Conservation (phyloP, 1,140 invertebrate genomes). For the Megathymus violae region DNA sequence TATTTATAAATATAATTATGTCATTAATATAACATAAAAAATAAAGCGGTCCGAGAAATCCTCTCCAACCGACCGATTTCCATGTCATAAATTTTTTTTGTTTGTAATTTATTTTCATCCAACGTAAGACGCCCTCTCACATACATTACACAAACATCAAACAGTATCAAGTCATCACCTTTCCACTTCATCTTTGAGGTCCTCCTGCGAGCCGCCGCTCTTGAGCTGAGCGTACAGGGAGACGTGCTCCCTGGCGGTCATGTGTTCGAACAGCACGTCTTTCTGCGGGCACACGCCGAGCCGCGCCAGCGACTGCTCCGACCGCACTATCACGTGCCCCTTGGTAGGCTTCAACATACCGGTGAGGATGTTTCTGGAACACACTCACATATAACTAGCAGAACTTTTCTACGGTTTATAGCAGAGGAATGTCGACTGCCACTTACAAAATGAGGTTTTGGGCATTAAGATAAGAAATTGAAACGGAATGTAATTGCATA, state of each 20-base stretch:
- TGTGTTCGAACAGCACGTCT: conserved; percentile 91
- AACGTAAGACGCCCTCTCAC: too few species aligned
- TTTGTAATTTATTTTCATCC: too few species aligned
- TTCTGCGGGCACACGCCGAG: conserved; percentile 93
- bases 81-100: too few species aligned
- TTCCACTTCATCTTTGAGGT: conserved; percentile 74
- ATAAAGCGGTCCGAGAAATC: not conserved
- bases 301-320: conserved; percentile 48
- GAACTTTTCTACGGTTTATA: too few species aligned
- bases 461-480: not conserved
- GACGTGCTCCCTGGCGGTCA: conserved; percentile 93
- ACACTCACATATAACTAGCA: too few species aligned
- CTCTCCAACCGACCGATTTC: not conserved
- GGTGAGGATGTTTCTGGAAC: conserved; percentile 85
- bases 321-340: conserved; percentile 82
- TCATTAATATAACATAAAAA: too few species aligned
- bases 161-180: conserved; percentile 76
- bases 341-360: conserved; percentile 86
- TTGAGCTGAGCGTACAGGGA: conserved; percentile 90
- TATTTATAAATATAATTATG: too few species aligned
- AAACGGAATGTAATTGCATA: too few species aligned
- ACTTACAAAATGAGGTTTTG: too few species aligned
- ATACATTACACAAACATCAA: too few species aligned
- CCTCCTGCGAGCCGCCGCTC: conserved; percentile 77
- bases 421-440: too few species aligned